Conservation (phyloP, 92 coral and sea anemone genomes). For the Paramuricea clavata region DNA sequence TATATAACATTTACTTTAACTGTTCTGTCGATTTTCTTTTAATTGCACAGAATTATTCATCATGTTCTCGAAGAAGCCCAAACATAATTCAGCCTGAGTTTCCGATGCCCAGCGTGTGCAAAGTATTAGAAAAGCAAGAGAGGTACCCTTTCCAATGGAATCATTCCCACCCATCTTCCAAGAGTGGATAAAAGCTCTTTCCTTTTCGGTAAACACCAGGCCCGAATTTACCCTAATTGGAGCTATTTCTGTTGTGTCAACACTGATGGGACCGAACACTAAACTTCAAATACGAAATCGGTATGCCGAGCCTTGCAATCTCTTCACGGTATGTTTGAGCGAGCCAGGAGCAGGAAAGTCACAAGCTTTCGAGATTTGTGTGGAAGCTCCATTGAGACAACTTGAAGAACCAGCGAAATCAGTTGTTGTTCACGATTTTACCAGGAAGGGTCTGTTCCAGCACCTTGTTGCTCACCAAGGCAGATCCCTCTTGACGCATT, state of each 20-base stretch:
- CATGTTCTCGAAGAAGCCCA: no score
- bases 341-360: conserved; percentile 25
- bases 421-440: conserved; percentile 15
- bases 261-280: conserved; percentile 14
- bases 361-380: neutral
- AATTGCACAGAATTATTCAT: no score
- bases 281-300: neutral
- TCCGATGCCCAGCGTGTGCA: no score
- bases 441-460: conserved; percentile 1
- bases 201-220: no score
- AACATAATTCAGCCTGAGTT: no score
- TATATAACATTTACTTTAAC: no score
- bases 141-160: no score
- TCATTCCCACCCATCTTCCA: no score
- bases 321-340: conserved; percentile 4
- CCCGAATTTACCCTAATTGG: neutral
- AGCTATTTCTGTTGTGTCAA: conserved; percentile 5
- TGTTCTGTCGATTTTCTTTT: no score
- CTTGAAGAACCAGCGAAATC: neutral
- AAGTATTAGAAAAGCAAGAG: no score
- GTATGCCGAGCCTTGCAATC: neutral
- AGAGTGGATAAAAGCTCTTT: no score
- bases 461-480: conserved; percentile 9
- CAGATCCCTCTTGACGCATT: conserved; percentile 10
- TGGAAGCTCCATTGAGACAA: neutral